Evolutionary conservation across 2,113 vertebrate genomes (phyloP).

Genomic region (Microtus pennsylvanicus): DNA sequence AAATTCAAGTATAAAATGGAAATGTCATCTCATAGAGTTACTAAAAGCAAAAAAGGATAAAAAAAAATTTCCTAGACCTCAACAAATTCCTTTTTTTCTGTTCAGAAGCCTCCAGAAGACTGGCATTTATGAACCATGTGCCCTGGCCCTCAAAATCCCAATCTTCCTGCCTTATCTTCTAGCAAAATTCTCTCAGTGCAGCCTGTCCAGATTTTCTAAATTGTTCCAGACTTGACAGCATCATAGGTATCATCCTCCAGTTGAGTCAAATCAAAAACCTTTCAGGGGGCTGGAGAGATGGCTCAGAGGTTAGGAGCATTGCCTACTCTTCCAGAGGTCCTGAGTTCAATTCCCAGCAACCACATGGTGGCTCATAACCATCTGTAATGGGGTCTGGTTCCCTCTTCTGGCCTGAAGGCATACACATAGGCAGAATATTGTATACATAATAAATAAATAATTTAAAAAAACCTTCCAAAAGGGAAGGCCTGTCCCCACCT

Average conservation of each 20-base stretch:
- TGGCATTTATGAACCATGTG: background rate
- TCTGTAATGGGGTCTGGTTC: no score
- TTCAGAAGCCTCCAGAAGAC: background rate
- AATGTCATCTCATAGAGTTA: background rate
- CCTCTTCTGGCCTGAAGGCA: no score
- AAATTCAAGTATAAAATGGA: background rate
- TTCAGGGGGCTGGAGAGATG: background rate
- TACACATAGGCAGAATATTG: no score
- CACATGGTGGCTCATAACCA: no score
- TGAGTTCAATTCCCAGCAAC: no score
- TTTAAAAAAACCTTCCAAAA: background rate
- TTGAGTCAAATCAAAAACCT: background rate
- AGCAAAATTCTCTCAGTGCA: background rate
- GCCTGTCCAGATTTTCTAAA: background rate
- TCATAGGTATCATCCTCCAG: background rate
- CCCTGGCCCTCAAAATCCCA: background rate
- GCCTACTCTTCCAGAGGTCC: no score
- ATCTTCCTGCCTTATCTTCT: background rate
- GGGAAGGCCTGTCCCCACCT: background rate
- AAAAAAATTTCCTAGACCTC: background rate
- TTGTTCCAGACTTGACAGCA: background rate
- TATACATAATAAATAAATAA: no score
- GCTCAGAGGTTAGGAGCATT: no score
- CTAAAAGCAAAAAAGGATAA: background rate
- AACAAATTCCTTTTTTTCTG: background rate